phyloP scores from a whole-genome alignment of 1,140 invertebrate species.

The Aleiodes sp. region DNA sequence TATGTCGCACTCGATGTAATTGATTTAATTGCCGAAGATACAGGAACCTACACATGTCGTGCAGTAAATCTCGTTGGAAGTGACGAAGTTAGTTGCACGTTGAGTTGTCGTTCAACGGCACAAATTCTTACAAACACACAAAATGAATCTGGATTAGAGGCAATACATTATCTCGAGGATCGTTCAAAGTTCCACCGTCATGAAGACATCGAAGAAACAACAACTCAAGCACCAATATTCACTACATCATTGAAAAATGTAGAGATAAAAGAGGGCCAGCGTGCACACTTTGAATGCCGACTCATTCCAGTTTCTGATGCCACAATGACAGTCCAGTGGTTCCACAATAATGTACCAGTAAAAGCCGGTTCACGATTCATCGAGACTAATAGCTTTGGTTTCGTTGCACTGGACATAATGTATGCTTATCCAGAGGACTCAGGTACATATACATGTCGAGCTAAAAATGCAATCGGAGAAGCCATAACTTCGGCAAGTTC shows the following conservation, averaged over 20 bases:
- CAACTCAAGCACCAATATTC: constrained; percentile 89
- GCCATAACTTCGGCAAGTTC: constrained; percentile 84
- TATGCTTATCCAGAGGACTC: constrained; percentile 91
- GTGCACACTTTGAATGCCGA: constrained; percentile 95
- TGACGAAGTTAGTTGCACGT: constrained; percentile 82
- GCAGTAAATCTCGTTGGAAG: constrained; percentile 88
- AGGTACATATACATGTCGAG: constrained; percentile 90
- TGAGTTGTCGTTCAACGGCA: constrained; percentile 77
- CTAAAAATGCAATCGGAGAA: constrained; percentile 86
- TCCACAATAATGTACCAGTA: constrained; percentile 88
- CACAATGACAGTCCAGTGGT: constrained; percentile 98
- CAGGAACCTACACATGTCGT: constrained; percentile 91
- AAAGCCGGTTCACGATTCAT: constrained; percentile 90
- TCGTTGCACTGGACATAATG: constrained; percentile 92
- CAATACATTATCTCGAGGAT: constrained; percentile 89
- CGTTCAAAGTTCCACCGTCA: constrained; percentile 78
- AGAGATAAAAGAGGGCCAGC: constrained; percentile 93
- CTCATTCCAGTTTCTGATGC: constrained; percentile 96
- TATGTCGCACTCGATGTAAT: constrained; percentile 93
- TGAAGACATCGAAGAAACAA: constrained; percentile 82
- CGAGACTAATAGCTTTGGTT: constrained; percentile 94
- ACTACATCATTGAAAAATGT: constrained; percentile 90
- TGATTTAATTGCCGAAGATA: constrained; percentile 92
- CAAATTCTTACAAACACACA: constrained; percentile 85
- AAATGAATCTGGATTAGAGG: constrained; percentile 84